Percentiles rank a stretch among this genome's conserved stretches.
Conservation (phyloP, 2,888 invertebrate genomes). For the Portevinia maculata region DNA sequence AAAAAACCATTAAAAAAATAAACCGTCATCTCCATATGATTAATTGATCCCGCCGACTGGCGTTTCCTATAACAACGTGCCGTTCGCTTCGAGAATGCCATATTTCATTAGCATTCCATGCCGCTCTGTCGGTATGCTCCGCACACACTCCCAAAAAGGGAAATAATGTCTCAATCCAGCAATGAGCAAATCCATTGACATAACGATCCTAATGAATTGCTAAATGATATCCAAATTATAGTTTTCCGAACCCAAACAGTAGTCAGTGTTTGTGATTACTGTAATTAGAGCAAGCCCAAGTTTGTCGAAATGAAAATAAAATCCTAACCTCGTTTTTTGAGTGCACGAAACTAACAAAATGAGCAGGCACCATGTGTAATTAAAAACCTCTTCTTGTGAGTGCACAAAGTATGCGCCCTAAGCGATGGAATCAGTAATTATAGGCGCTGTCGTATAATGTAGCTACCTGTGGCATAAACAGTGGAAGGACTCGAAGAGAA, state of each 20-base stretch:
- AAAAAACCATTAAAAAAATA: slow-evolving; percentile 1
- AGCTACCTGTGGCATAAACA: slow-evolving; percentile 48
- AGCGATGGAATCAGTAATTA: slow-evolving; percentile 44
- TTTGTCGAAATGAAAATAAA: slow-evolving; percentile 23
- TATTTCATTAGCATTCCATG: slow-evolving; percentile 46
- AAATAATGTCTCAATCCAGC: slow-evolving; percentile 10
- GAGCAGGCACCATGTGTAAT: too few species aligned
- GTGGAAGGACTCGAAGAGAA: slow-evolving; percentile 6
- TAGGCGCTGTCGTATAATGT: slow-evolving; percentile 48
- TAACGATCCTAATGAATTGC: slow-evolving; percentile 52
- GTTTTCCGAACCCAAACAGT: slow-evolving; percentile 8
- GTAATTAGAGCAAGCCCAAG: slow-evolving; percentile 41
- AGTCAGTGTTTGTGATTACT: slow-evolving; percentile 42
- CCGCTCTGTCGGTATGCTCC: background rate
- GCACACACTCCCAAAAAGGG: slow-evolving; percentile 8
- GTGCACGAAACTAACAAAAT: too few species aligned
- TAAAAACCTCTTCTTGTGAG: slow-evolving; percentile 45
- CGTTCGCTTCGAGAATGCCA: slow-evolving; percentile 16
- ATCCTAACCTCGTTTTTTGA: too few species aligned
- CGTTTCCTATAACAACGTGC: slow-evolving; percentile 40
- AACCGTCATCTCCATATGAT: slow-evolving; percentile 56
- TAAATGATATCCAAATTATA: slow-evolving; percentile 37
- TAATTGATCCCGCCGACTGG: slow-evolving; percentile 58
- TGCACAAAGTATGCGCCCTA: background rate
- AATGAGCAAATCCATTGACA: slow-evolving; percentile 57